phyloP scores from a whole-genome alignment of 2,888 invertebrate genomes.

The Drosophila stalkeri region DNA sequence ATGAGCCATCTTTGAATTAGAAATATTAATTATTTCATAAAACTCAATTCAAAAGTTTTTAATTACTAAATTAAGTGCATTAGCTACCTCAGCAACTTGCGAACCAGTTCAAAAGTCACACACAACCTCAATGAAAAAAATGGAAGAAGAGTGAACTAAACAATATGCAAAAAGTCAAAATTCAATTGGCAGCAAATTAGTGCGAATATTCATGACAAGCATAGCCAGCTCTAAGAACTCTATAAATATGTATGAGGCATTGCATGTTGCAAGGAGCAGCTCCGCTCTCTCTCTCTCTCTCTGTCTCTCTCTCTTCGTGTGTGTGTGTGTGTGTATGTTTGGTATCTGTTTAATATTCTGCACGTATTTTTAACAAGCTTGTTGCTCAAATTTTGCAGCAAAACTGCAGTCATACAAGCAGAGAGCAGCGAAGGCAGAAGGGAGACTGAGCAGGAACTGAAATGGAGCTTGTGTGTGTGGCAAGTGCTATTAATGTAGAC shows the following conservation, averaged over 20 bases:
- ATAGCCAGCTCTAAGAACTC: constrained; percentile 29
- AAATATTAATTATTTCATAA: background rate
- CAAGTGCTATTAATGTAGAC: constrained; percentile 35
- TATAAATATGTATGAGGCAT: constrained; percentile 60
- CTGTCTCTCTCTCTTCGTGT: background rate
- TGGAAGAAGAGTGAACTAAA: constrained; percentile 14
- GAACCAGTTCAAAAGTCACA: constrained; percentile 16
- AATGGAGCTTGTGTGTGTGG: background rate
- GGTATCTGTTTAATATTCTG: constrained; percentile 55
- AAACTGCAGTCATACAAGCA: constrained; percentile 36
- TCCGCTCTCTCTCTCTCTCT: too few species aligned
- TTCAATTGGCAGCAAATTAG: constrained; percentile 67
- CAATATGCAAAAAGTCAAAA: constrained; percentile 53
- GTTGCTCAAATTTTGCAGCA: constrained; percentile 63
- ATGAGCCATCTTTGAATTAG: background rate
- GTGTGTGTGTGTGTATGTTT: constrained; percentile 11
- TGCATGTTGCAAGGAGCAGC: constrained; percentile 29
- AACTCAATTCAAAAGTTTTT: background rate
- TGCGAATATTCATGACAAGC: constrained; percentile 56
- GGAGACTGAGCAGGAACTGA: too few species aligned
- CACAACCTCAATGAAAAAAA: background rate
- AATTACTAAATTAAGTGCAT: background rate
- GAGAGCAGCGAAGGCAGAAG: background rate
- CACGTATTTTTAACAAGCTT: constrained; percentile 58
- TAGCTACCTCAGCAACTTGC: background rate